phyloP scores from a whole-genome alignment of 2,888 invertebrate species.

The Heterodera filipjevi region DNA sequence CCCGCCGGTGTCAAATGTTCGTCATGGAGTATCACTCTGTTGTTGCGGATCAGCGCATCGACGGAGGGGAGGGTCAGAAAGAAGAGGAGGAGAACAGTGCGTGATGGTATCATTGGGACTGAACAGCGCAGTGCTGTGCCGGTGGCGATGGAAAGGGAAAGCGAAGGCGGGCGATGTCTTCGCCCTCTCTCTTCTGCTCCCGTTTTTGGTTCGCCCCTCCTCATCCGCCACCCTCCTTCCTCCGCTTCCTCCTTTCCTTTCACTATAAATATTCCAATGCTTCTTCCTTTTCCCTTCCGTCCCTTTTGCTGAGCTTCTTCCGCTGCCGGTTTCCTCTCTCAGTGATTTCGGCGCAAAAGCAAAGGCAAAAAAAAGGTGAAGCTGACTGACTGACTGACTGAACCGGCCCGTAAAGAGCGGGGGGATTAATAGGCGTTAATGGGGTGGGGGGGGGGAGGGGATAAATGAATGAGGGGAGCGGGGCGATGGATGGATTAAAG shows the following conservation, averaged over 20 bases:
- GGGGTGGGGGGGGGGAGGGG: background rate
- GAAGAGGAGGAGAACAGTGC: background rate
- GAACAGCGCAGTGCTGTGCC: background rate
- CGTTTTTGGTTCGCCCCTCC: background rate
- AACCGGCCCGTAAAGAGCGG: background rate
- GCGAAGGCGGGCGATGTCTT: background rate
- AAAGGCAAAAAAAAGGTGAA: background rate
- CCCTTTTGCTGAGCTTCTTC: background rate
- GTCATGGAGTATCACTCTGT: slow-evolving; percentile 28
- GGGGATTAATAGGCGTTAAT: background rate
- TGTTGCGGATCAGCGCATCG: slow-evolving; percentile 22
- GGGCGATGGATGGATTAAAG: no score
- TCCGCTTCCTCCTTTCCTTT: background rate
- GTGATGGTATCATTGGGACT: background rate
- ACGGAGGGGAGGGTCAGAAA: background rate
- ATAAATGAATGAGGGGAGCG: background rate
- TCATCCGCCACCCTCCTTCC: background rate
- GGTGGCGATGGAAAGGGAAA: background rate
- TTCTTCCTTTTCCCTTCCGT: background rate
- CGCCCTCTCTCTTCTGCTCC: background rate
- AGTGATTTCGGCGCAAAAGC: background rate
- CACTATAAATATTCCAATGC: background rate
- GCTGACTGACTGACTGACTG: background rate
- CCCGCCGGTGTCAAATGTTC: slow-evolving; percentile 18
- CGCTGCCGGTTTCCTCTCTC: background rate